Evolutionary conservation across 2,797 vertebrate genomes (phyloP), one percentile per base, ranked within the genome.

Genomic region (Myotis daubentonii): DNA sequence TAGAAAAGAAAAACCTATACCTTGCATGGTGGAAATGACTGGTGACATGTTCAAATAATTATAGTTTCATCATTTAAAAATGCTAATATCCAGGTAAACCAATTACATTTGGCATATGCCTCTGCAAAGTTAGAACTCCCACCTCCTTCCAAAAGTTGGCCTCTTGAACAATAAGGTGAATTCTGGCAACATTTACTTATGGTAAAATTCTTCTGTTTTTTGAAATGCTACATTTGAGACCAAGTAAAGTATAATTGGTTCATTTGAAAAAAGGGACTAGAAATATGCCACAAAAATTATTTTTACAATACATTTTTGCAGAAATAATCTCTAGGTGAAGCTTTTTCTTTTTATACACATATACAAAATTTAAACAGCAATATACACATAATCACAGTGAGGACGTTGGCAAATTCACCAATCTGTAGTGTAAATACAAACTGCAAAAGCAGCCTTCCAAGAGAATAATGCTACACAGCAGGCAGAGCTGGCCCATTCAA

Each of bases 341-440:
- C 98, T 93, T 97, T 96, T 97, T 97, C 91, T 85, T 98, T 98
- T 98, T 98, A 98, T 98, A 99, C 98, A 99, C 98, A 99, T 99
- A 99, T 99, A 99, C 99, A 99, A 98, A 99, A 99, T 98, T 98
- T 98, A 97, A 98, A 98, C 98, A 98, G 98, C 98, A 98, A 98
- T 98, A 98, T 98, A 98, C 99, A 99, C 98, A 98, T 98, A 97
- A 98, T 99, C 99, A 99, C 99, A 99, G 99, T 99, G 99, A 98
- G 98, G 98, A 98, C 97, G 96, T 98, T 99, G 99, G 98, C 98
- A 98, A 98, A 97, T 98, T 99, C 98, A 98, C 98, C 97, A 98
- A 98, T 98, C 98, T 83, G 98, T 99, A 98, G 98, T 99, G 99
- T 99, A 98, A 98, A 98, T 98, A 98, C 98, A 98, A 99, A 98